Base-by-base conservation (phyloP, 2,113 vertebrate species). In the Ceyx margarethae region DNA sequence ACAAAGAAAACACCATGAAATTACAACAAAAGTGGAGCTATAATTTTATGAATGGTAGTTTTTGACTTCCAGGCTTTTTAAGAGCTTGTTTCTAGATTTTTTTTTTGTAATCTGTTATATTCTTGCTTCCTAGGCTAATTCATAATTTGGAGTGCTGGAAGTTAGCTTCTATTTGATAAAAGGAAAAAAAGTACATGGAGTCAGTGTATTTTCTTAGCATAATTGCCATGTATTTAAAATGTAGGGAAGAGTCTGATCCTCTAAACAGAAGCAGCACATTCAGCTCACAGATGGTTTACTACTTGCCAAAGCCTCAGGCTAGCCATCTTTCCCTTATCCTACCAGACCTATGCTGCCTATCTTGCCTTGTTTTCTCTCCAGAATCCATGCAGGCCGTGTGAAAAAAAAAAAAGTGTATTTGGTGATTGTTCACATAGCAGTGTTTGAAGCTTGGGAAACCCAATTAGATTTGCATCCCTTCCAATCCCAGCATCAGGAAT, bases 21-120 rank as follows among this genome's bases (percentile, higher is more conserved):
- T 93, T 89, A 78, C 82, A 95, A 80, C 64, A 95, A 87, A 96
- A 66, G 58, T 94, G 76, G 62, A 97, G 51, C 73, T 91, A 50
- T 72, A 51, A 11, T 91, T 94, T 95, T 86, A 61, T 16, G 73
- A 95, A 51, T 2, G 11, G 75, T 43, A 67, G 13, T 7, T 85
- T 73, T 71, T 35, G 6, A 54, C 29, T 92, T 72, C n/a, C 29
- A 64, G 33, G 25, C 31, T 76, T 92, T 56, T 42, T 77, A 81
- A 69, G 11, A 62, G 80, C 46, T 87, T 64, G 9, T 91, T 94
- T 92, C 60, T 73, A 72, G 71, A 29, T 26, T 33, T 33, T 79
- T 75, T 79, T 75, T 88, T 61, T 37, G 43, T 66, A 57, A 60
- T 40, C 22, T 85, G 46, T 19, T 56, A 45, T 45, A 25, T 8